Conservation (phyloP, 2,113 vertebrate species). For the human (Homo sapiens) region GRCh38 chr5:158636001-158636500, state of each 20-base stretch:
- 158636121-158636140: not conserved
- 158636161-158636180: not conserved
- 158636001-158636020: not conserved
- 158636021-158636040: not conserved
- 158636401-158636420: not conserved
- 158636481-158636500: not conserved
- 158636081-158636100: not conserved
- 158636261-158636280: not conserved
- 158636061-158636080: not conserved
- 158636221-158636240: not conserved
- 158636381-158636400: not conserved
- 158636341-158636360: not conserved
- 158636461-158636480: not conserved
- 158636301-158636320: not conserved
- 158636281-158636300: not conserved
- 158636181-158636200: not conserved
- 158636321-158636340: not conserved
- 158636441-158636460: not conserved
- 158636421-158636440: not conserved
- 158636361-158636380: not conserved
- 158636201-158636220: not conserved
- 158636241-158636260: not conserved
- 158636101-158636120: not conserved
- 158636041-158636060: not conserved
- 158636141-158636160: not conserved